phyloP scores from a whole-genome alignment of 2,888 invertebrate genomes.

The Hypercompe scribonia region DNA sequence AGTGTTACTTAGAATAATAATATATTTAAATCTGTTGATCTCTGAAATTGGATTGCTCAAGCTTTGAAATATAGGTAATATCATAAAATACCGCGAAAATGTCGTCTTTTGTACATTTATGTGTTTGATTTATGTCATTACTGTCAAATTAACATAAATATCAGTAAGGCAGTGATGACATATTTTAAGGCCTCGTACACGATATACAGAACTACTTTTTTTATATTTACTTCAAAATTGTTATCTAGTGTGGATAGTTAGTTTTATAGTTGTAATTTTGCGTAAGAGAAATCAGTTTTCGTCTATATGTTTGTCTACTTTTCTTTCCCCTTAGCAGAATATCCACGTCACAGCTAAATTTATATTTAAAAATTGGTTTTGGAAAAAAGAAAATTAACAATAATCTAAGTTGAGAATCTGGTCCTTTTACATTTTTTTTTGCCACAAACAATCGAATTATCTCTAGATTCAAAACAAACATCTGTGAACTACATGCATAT shows the following conservation, averaged over 20 bases:
- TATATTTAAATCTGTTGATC: too few species aligned
- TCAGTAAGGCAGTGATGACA: neutral
- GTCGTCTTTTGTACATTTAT: neutral
- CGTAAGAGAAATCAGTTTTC: too few species aligned
- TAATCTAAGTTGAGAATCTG: neutral
- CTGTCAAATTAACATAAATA: neutral
- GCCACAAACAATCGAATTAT: neutral
- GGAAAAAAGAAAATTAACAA: neutral
- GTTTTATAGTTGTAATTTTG: neutral
- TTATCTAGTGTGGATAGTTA: too few species aligned
- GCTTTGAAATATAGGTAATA: neutral
- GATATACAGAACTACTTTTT: too few species aligned
- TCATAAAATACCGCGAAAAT: neutral
- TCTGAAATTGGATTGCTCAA: neutral
- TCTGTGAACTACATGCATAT: neutral
- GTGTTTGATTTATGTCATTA: neutral
- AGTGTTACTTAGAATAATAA: neutral
- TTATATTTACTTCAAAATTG: too few species aligned
- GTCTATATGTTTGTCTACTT: too few species aligned
- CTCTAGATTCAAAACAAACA: neutral
- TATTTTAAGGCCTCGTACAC: too few species aligned
- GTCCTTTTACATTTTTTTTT: neutral
- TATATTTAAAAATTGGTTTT: neutral
- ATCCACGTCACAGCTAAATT: neutral
- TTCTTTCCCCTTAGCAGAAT: too few species aligned